Conservation (phyloP, 2,797 vertebrate species). For the Otus scops region DNA sequence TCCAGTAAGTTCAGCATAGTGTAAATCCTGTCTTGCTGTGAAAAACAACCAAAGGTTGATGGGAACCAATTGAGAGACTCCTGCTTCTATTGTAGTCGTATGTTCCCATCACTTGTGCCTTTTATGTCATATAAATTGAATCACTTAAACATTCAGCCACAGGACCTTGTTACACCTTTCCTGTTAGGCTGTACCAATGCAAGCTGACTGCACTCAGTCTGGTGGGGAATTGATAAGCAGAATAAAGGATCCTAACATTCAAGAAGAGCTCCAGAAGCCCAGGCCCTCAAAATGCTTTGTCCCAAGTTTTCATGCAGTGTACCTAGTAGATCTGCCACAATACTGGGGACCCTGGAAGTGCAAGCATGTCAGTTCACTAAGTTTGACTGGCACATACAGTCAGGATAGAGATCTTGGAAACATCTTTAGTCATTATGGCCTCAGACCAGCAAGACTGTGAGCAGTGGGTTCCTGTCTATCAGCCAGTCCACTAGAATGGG, state of each 20-base stretch:
- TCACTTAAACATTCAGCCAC: background rate
- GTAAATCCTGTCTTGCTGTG: background rate
- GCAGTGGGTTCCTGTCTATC: background rate
- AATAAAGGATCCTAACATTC: background rate
- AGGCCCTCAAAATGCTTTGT: background rate
- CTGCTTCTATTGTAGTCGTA: background rate
- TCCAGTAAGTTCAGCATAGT: background rate
- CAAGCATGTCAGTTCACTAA: background rate
- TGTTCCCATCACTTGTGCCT: background rate
- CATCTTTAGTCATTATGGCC: background rate
- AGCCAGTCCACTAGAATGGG: background rate
- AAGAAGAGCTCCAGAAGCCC: background rate
- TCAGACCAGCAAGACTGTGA: background rate
- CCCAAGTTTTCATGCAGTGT: background rate
- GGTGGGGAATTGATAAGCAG: background rate
- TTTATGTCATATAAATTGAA: background rate
- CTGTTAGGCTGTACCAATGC: fast-evolving
- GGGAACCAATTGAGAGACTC: background rate
- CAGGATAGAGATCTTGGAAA: background rate
- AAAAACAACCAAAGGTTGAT: background rate
- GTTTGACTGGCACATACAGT: background rate
- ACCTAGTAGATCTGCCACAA: background rate
- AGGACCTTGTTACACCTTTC: background rate
- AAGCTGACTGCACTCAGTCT: background rate
- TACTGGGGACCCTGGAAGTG: background rate